A percentile compares a stretch with the other conserved stretches of the same genome.
Evolutionary conservation across 2,113 vertebrate species (phyloP).

Genomic region (Hippocampus mohnikei): DNA sequence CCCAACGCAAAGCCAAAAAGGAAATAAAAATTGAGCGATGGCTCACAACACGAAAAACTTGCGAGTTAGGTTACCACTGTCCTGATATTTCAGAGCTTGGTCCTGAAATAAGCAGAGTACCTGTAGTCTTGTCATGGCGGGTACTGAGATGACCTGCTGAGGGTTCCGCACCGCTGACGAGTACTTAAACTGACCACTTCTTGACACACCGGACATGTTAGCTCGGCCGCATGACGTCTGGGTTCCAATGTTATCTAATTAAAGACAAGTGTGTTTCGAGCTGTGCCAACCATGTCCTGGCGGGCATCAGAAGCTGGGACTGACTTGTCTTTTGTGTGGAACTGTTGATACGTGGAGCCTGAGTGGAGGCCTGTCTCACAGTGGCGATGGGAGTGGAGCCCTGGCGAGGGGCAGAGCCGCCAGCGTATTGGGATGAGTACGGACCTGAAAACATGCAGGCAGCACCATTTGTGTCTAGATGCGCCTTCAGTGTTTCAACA

Average conservation of each 20-base stretch:
- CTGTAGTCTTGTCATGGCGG: conserved; percentile 63
- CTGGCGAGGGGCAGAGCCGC: conserved; percentile 64
- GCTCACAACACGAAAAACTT: too few species aligned
- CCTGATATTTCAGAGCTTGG: too few species aligned
- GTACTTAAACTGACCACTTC: conserved; percentile 80
- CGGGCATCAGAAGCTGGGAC: conserved; percentile 15
- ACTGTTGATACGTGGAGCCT: conserved; percentile 73
- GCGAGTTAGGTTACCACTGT: too few species aligned
- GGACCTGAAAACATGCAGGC: conserved; percentile 39
- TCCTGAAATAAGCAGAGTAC: conserved; percentile 41
- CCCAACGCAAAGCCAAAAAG: too few species aligned
- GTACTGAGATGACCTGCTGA: conserved; percentile 68
- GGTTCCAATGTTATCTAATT: conserved; percentile 86
- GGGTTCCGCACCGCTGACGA: conserved; percentile 72
- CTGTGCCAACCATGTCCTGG: not conserved
- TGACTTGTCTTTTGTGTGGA: conserved; percentile 84
- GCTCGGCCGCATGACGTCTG: conserved; percentile 80
- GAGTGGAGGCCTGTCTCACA: conserved; percentile 83
- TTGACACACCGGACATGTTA: conserved; percentile 50
- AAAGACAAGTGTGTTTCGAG: rapidly evolving
- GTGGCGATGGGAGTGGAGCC: conserved; percentile 76
- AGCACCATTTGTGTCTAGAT: not conserved
- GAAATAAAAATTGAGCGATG: too few species aligned
- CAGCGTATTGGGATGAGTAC: conserved; percentile 69
- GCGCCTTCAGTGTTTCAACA: not conserved